phyloP scores from a whole-genome alignment of 2,888 invertebrate species.

The Cistogaster globosa region DNA sequence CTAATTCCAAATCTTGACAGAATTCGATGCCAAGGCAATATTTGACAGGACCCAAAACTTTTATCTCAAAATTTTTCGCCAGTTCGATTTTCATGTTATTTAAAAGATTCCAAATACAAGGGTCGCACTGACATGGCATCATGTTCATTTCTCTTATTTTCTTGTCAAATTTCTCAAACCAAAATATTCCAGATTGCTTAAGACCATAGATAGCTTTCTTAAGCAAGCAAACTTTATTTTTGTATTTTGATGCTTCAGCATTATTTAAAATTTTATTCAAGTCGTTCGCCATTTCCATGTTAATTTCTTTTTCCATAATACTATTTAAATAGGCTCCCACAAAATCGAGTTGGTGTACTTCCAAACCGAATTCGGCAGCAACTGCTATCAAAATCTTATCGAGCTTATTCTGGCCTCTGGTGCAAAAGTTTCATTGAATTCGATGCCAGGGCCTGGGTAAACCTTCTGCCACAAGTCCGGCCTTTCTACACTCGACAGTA shows the following conservation, averaged over 20 bases:
- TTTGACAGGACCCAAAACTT: constrained; percentile 56
- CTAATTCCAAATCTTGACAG: constrained; percentile 37
- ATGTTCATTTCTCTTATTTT: constrained; percentile 68
- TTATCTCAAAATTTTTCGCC: constrained; percentile 70
- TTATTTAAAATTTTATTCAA: constrained; percentile 25
- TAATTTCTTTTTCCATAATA: too few species aligned
- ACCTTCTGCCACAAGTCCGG: constrained; percentile 75
- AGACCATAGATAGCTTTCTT: constrained; percentile 72
- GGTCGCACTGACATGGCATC: too few species aligned
- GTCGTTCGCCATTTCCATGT: constrained; percentile 67
- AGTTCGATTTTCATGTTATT: constrained; percentile 40
- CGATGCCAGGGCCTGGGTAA: constrained; percentile 76
- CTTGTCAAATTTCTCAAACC: constrained; percentile 54
- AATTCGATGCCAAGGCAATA: constrained; percentile 59
- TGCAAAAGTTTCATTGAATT: constrained; percentile 74
- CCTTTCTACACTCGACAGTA: constrained; percentile 73
- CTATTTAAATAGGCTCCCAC: constrained; percentile 73
- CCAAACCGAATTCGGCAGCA: constrained; percentile 66
- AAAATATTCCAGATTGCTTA: constrained; percentile 67
- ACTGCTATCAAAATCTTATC: constrained; percentile 69
- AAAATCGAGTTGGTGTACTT: constrained; percentile 71
- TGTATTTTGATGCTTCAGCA: constrained; percentile 24
- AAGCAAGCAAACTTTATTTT: constrained; percentile 66
- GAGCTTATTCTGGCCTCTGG: constrained; percentile 69
- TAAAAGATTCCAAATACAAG: too few species aligned